phyloP scores from a whole-genome alignment of 1,140 invertebrate species.

The Ceratina japonica region DNA sequence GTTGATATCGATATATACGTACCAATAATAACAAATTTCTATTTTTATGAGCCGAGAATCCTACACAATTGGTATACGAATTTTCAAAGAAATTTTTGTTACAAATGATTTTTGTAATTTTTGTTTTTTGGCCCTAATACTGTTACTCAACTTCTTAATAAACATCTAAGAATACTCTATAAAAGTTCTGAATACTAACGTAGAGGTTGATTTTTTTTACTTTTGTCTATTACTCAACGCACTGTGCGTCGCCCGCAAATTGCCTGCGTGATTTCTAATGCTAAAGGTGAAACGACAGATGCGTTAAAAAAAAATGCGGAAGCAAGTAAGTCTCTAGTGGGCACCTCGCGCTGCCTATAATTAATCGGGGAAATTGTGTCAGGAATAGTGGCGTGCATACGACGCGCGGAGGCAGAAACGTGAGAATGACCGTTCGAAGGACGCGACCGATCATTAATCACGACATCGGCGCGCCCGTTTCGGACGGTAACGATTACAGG shows the following conservation, averaged over 20 bases:
- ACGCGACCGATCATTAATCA: constrained; percentile 46
- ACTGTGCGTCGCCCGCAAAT: neutral
- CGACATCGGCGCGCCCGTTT: constrained; percentile 17
- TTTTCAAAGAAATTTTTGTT: no score
- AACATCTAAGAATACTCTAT: no score
- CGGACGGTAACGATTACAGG: neutral
- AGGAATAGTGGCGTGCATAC: neutral
- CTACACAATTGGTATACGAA: no score
- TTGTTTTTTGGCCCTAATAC: no score
- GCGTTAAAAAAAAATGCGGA: neutral
- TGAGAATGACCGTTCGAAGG: constrained; percentile 37
- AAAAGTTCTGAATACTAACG: no score
- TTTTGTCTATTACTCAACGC: no score
- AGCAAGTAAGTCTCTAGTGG: neutral
- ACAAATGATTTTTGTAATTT: no score
- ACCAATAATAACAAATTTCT: no score
- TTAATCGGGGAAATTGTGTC: constrained; percentile 30
- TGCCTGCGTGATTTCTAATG: neutral
- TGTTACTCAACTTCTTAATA: no score
- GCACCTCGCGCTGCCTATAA: constrained; percentile 16
- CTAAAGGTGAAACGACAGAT: neutral
- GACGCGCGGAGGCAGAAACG: constrained; percentile 33
- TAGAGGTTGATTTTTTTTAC: no score
- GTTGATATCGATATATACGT: no score
- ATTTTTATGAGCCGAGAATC: no score